Base-by-base conservation (phyloP, 2,888 invertebrate genomes). In the Leistus spinibarbis region DNA sequence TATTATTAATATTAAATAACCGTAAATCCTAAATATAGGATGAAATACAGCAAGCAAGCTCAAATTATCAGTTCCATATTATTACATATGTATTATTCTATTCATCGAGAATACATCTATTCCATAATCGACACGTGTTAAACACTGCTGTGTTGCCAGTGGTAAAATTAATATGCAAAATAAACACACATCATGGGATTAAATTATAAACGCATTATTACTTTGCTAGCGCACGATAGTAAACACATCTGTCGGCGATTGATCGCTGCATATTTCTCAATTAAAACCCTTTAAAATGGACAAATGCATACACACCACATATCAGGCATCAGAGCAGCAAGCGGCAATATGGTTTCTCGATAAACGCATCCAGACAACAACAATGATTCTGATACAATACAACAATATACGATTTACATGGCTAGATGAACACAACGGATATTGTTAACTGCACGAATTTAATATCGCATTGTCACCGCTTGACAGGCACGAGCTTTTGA, bases 381-480 rank as follows among this genome's bases (percentile, higher is more conserved):
- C 66, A 66, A 66, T 66, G 22, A 19, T 23, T n/a, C 2, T 7
- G 64, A 16, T 69, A 69, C 57, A 27, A 57, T 24, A 23, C 17
- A 69, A 69, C 69, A 69, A 56, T 69, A 24, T 17, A 16, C 27
- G 24, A 69, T 69, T 57, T 24, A 57, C 17, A 69, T 17, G 53
- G 24, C 16, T 13, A 64, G 13, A 17, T n/a, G 19, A 19, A n/a
- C 40, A 23, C 17, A n/a, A 65, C 68, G 68, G 57, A 56, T 68
- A 68, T 68, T 68, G 57, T 54, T 66, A 66, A 66, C 66, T 57
- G 22, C 54, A n/a, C 20, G 60, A 54, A 24, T 72, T 72, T 72
- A 72, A 72, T 65, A 72, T 72, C 65, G 13, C 53, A 27, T 56
- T 56, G 64, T 64, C 19, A 17, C 16, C 13, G 24, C 16, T 64